Base-by-base conservation (phyloP, 2,113 vertebrate genomes). In the Entelurus aequoreus region DNA sequence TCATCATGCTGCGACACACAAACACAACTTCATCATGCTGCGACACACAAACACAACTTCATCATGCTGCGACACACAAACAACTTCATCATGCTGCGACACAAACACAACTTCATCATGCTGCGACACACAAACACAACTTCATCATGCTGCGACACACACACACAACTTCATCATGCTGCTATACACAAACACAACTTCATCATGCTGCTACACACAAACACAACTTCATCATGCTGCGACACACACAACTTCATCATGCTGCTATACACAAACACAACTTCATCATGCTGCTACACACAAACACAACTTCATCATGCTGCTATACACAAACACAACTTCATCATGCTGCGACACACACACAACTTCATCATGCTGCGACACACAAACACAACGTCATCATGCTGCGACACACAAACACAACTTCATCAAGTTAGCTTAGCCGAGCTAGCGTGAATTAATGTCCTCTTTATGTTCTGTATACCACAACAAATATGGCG, bases 351-450 rank as follows among this genome's bases (percentile, higher is more conserved):
- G 63, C 68, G 62, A 58, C 72, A 75, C 61, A 71, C 66, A 19
- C 19, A 19, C 19, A 19, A 19, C 19, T 19, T 19, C 19, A 19
- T 19, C 95, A 97, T 97, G 35, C 11, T 76, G 63, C 68, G 63
- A 58, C 72, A 75, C 61, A 71, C 66, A 19, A 19, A 19, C 19
- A 19, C 19, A 19, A 19, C 19, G 1, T 19, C 19, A 19, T 19
- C 95, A 97, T 97, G 35, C 11, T 76, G 63, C 68, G 63, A 58
- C 72, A 75, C 61, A 71, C 66, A 19, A 19, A 19, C 19, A 47
- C 40, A 67, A 53, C 12, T 57, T 5, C 19, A 7, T 9, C 6
- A 28, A 58, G 19, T 54, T 57, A 57, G 38, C 55, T 57, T 57
- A 44, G 55, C 55, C 63, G 63, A 13, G 71, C 75, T 68, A 81